Base-by-base conservation (phyloP, 2,113 vertebrate species). In the Chaetops frenatus region DNA sequence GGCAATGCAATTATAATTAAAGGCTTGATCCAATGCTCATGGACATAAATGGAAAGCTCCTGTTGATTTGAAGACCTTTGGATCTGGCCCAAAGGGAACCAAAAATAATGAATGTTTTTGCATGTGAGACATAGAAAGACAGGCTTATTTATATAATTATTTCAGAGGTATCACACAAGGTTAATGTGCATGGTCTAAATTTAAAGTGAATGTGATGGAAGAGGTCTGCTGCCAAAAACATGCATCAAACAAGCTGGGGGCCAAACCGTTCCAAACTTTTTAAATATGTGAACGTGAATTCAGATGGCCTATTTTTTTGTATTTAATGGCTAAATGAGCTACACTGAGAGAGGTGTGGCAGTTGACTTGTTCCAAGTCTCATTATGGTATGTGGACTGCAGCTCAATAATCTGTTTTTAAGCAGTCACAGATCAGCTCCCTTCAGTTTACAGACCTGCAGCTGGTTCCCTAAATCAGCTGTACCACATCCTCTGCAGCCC, bases 51-150 rank as follows among this genome's bases (percentile, higher is more conserved):
- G 66, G 79, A 80, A 87, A 90, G 48, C 74, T 91, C 58, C 61
- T 87, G 77, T 94, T 96, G 89, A 81, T 94, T 40, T 94, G 89
- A 88, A 94, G 85, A 91, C 64, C 89, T 90, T 83, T 86, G 91
- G 70, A 91, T 93, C 42, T 80, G 64, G 53, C 84, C 87, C 81
- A 95, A 72, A 62, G 84, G 57, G 81, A 85, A 70, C 45, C 12
- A 86, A 58, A 89, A 77, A 82, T 94, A 89, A 96, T 73, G 42
- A 86, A 83, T 90, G 27, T 79, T 94, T 91, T 89, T 95, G 66
- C 62, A 65, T 47, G 66, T 53, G 54, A 87, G 50, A 50, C 40
- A 72, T 5, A 53, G 38, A 44, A 47, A 90, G 42, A 58, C 22
- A 76, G 81, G 10, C 5, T 0, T 82, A 79, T 71, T 71, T 56